Evolutionary conservation across 2,797 vertebrate genomes (phyloP).

Genomic region (Lepilemur ruficaudatus): DNA sequence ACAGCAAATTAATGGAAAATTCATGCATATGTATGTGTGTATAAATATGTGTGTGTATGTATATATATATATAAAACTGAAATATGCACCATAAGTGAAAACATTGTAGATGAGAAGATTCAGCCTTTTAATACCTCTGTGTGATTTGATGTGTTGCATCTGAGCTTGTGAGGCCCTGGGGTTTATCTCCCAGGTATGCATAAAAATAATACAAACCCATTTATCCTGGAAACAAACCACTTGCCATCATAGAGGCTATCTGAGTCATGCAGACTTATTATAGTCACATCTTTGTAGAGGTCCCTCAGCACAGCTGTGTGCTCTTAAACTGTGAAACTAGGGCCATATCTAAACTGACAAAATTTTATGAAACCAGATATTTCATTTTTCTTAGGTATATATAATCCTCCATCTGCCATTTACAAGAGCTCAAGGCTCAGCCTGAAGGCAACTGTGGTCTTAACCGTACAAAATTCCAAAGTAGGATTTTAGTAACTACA

Average conservation of each 20-base stretch:
- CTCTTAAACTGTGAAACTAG: background rate
- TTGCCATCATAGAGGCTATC: background rate
- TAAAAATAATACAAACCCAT: background rate
- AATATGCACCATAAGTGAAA: background rate
- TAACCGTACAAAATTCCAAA: background rate
- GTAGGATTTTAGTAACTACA: background rate
- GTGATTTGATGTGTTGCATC: no score
- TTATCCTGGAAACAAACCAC: background rate
- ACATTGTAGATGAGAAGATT: fast-evolving
- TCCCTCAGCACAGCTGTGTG: background rate
- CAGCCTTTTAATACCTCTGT: background rate
- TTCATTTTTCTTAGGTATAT: background rate
- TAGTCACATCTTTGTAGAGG: background rate
- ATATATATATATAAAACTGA: background rate
- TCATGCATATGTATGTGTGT: no score
- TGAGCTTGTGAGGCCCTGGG: background rate
- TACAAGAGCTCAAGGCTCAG: background rate
- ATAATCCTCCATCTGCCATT: background rate
- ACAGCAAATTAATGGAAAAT: background rate
- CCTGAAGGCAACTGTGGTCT: background rate
- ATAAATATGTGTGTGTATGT: no score
- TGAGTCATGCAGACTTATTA: background rate
- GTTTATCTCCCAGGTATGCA: background rate
- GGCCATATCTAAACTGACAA: background rate
- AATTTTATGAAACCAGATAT: background rate